Evolutionary conservation across 2,113 vertebrate species (phyloP), one percentile per base, ranked within the genome.

Genomic region (human): DNA sequence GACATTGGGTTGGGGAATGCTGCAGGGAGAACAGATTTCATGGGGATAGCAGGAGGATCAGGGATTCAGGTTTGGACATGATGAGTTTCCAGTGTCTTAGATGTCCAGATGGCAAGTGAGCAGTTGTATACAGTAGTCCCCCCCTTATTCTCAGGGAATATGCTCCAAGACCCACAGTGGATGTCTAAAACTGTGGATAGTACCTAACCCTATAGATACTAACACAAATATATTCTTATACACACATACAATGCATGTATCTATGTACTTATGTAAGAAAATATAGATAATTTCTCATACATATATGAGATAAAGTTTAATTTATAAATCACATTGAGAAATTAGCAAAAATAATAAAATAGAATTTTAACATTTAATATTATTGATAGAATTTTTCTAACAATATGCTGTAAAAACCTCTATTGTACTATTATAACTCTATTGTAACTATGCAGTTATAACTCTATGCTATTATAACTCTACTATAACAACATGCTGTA

Each of bases 21-120:
- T 70, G 6, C 8, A 43, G 57, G 73, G 20, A 5, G 8, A 76
- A 61, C 48, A 52, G 13, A 66, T 68, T 86, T 40, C 27, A 35
- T 14, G 38, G 6, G 18, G 27, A 1, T 32, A 0, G 0, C 4
- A 22, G 23, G 6, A 57, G 22, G 7, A 52, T 35, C 32, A 27
- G 14, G 38, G 5, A 35, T 85, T 32, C 35, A 73, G 18, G 7
- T 48, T 72, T 82, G 57, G 12, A 64, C 17, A 9, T 18, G 6
- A 17, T 72, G 55, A 89, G 2, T 83, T 13, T 43, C 5, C 61
- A 79, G 11, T 48, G 2, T 68, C 72, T 91, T 76, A 40, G 57
- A 83, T 16, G 76, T 16, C 18, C 68, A 84, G 23, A 75, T 59
- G 84, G 6, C 32, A 1, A 75, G 18, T 20, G 27, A 80, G 48